Conservation (phyloP, 1,140 invertebrate genomes). For the Diploscapter pachys region DNA sequence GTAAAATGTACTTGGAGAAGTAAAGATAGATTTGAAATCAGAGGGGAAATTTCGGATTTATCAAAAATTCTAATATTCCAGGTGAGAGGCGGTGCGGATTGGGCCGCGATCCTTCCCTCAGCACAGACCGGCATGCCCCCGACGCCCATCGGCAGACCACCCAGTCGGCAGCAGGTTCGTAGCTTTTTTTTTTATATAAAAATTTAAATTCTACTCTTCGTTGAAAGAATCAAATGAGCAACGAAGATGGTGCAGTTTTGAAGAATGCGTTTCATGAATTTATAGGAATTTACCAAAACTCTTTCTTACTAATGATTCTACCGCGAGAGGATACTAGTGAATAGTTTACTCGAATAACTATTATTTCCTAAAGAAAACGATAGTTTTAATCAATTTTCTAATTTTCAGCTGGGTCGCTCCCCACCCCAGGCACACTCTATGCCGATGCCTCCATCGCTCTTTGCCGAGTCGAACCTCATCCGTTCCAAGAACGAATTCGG, state of each 20-base stretch:
- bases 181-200: neutral
- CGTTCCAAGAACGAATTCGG: conserved; percentile 42
- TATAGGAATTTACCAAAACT: too few species aligned
- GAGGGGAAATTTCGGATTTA: too few species aligned
- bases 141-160: conserved; percentile 46
- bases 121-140: conserved; percentile 34
- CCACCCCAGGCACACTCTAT: conserved; percentile 67
- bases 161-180: conserved; percentile 26
- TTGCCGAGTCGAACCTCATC: conserved; percentile 28
- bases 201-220: neutral
- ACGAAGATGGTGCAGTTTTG: too few species aligned
- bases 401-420: conserved; percentile 41
- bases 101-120: neutral
- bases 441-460: conserved; percentile 63
- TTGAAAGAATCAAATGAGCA: too few species aligned
- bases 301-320: too few species aligned
- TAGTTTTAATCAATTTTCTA: neutral
- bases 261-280: too few species aligned
- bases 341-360: too few species aligned
- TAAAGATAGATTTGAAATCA: too few species aligned
- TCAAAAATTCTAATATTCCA: too few species aligned
- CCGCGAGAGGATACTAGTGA: too few species aligned
- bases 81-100: neutral
- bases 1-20: too few species aligned
- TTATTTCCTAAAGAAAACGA: too few species aligned